Conservation (phyloP, 2,797 vertebrate species). For the Danio choprae region DNA sequence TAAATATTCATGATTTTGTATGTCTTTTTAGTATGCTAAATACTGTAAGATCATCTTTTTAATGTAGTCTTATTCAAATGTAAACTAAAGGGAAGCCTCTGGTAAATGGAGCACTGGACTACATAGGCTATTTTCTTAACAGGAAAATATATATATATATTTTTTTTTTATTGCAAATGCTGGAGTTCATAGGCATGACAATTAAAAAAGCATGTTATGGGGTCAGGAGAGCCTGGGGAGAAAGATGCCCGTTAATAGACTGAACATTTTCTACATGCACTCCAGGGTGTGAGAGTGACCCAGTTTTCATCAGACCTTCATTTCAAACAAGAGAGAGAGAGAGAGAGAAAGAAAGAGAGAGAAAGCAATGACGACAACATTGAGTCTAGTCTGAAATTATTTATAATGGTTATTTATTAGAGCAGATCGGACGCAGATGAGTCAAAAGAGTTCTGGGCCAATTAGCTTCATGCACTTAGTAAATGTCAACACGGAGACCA, state of each 20-base stretch:
- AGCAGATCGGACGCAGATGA: neutral
- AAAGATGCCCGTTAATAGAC: conserved; percentile 81
- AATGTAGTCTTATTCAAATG: neutral
- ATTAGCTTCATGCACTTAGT: conserved; percentile 2
- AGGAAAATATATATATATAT: neutral
- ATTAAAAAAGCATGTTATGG: conserved; percentile 44
- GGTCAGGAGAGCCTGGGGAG: conserved; percentile 80
- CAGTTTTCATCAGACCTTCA: conserved; percentile 77
- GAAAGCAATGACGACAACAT: conserved; percentile 2
- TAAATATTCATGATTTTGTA: too few relatives aligned
- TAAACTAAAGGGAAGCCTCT: neutral
- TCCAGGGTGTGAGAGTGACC: conserved; percentile 81
- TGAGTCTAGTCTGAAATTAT: conserved; percentile 26
- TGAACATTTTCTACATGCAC: conserved; percentile 80
- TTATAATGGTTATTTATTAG: conserved; percentile 17
- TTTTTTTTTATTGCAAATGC: conserved; percentile 2
- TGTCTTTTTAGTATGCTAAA: neutral
- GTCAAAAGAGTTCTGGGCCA: conserved; percentile 15
- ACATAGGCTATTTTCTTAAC: neutral
- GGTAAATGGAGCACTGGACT: neutral
- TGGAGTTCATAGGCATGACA: conserved; percentile 54
- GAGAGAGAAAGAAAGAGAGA: conserved; percentile 1
- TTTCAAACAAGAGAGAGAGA: conserved; percentile 63
- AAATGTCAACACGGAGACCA: too few relatives aligned
- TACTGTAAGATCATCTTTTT: neutral